Percentiles rank a stretch among this genome's conserved stretches.
Conservation (phyloP, 1,140 invertebrate genomes). For the Homalodisca vitripennis region DNA sequence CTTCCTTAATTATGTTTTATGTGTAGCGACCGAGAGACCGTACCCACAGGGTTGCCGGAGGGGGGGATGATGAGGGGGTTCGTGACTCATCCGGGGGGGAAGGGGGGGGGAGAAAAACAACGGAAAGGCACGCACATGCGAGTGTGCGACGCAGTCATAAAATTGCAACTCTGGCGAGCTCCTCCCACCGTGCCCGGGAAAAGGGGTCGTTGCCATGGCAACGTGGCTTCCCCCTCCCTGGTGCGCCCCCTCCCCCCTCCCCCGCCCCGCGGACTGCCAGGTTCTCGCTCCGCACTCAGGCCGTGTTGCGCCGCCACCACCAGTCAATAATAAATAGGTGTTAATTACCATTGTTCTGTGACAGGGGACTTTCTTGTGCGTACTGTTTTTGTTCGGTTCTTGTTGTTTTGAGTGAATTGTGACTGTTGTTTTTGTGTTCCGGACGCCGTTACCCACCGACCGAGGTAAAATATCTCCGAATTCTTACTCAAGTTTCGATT, state of each 20-base stretch:
- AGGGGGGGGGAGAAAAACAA: conserved; percentile 16
- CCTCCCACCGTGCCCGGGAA: conserved; percentile 28
- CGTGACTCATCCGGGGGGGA: not conserved
- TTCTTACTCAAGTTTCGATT: too few species aligned
- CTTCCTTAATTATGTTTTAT: conserved; percentile 23
- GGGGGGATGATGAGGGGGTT: not conserved
- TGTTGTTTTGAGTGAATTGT: not conserved
- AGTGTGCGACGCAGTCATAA: conserved; percentile 22
- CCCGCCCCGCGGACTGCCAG: conserved; percentile 30
- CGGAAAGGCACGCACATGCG: conserved; percentile 16
- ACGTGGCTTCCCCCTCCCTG: conserved; percentile 22
- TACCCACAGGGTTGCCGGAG: too few species aligned
- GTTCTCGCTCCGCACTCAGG: not conserved
- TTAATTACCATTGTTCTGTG: conserved; percentile 25
- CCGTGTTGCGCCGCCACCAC: conserved; percentile 19
- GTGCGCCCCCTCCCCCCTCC: conserved; percentile 17
- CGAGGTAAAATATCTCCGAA: too few species aligned
- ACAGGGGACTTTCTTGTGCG: not conserved
- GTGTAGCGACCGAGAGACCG: too few species aligned
- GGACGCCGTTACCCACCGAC: too few species aligned
- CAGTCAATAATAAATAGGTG: conserved; percentile 28
- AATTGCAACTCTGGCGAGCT: conserved; percentile 25
- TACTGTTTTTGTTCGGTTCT: not conserved
- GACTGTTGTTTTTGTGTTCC: conserved; percentile 3
- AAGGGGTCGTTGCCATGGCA: conserved; percentile 26